Percentiles rank a stretch among this genome's conserved stretches.
These are phyloP conservation scores for Luscinia luscinia DNA, from an alignment of 2,797 vertebrate genomes.

Conservation along the genomic window DNA sequence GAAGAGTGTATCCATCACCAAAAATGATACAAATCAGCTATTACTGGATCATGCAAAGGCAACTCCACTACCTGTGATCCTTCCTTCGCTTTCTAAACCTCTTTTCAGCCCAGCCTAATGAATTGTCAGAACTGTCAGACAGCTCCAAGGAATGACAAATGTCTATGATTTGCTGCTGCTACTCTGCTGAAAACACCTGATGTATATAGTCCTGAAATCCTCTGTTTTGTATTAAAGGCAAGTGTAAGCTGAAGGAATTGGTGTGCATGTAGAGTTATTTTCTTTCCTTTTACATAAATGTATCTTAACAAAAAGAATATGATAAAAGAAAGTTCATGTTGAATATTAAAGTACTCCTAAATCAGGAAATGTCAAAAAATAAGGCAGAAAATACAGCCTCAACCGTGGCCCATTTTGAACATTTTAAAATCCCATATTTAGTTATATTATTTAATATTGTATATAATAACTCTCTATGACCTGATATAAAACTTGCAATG, in stretches of 20 bases:
- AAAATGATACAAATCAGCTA: constrained; percentile 83
- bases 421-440: not conserved
- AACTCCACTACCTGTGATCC: constrained; percentile 78
- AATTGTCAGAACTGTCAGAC: constrained; percentile 88
- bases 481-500: not conserved
- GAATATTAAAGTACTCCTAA: not conserved
- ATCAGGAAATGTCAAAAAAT: not conserved
- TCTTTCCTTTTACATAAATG: constrained; percentile 45
- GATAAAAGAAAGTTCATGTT: not conserved
- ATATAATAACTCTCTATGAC: not conserved
- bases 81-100: constrained; percentile 81
- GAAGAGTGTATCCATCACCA: constrained; percentile 79
- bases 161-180: constrained; percentile 83
- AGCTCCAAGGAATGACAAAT: constrained; percentile 86
- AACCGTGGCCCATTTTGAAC: not conserved
- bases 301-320: not conserved
- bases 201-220: constrained; percentile 78
- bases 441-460: not conserved
- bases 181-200: constrained; percentile 82
- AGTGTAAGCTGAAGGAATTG: constrained; percentile 74
- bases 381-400: not conserved
- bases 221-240: constrained; percentile 78
- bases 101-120: constrained; percentile 83
- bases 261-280: constrained; percentile 68
- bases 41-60: constrained; percentile 80